Conservation (phyloP, 2,797 vertebrate genomes). For the Yasuhikotakia modesta region DNA sequence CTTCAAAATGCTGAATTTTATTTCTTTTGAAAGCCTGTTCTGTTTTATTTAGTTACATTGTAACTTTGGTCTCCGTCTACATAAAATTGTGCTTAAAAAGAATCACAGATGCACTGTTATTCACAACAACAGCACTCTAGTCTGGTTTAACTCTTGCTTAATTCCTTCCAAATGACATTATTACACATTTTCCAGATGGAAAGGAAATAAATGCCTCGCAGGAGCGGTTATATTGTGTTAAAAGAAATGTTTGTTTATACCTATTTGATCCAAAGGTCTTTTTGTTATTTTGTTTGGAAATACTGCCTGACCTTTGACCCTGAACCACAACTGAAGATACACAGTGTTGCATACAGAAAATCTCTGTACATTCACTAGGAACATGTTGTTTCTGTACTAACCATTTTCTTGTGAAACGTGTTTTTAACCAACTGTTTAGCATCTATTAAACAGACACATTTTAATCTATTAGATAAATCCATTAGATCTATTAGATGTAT, state of each 20-base stretch:
- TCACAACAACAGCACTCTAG: not conserved
- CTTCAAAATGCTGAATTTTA: not conserved
- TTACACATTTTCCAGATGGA: not conserved
- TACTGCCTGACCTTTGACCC: conserved; percentile 12
- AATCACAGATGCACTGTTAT: not conserved
- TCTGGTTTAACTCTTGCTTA: not conserved
- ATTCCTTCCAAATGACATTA: not conserved
- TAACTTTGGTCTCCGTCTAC: not conserved
- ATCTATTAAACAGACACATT: too few relatives aligned
- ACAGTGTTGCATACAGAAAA: too few relatives aligned
- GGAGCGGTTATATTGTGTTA: not conserved
- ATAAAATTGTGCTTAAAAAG: not conserved
- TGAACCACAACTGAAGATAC: not conserved
- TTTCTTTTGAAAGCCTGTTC: not conserved
- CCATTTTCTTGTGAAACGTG: not conserved
- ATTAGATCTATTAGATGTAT: too few relatives aligned
- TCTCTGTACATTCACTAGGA: too few relatives aligned
- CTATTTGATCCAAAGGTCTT: conserved; percentile 1
- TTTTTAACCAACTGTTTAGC: not conserved
- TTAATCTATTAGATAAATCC: not conserved
- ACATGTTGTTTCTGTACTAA: not conserved
- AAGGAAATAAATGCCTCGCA: not conserved
- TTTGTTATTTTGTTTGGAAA: conserved; percentile 4
- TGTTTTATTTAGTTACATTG: conserved; percentile 1
- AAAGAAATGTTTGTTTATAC: conserved; percentile 11